phyloP scores from a whole-genome alignment of 1,140 invertebrate genomes.

The Heterodera schachtii region DNA sequence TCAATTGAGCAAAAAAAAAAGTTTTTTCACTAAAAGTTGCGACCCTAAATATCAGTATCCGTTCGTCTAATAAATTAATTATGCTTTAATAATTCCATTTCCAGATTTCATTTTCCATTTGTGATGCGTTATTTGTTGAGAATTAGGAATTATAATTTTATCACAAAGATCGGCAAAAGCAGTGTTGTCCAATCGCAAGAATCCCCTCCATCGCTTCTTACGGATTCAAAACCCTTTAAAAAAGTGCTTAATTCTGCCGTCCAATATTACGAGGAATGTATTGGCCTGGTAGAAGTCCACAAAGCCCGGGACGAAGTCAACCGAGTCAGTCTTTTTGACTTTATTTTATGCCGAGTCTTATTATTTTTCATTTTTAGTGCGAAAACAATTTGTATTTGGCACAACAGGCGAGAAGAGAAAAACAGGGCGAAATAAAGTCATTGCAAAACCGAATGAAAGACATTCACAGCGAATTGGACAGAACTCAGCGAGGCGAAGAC shows the following conservation, averaged over 20 bases:
- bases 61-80: too few species aligned
- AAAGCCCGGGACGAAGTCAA: conserved; percentile 38
- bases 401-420: conserved; percentile 67
- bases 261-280: conserved; percentile 37
- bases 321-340: conserved; percentile 24
- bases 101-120: background rate
- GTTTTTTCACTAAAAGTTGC: too few species aligned
- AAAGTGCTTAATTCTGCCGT: conserved; percentile 18
- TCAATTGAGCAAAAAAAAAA: too few species aligned
- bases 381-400: conserved; percentile 30
- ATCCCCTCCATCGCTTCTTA: background rate
- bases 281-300: conserved; percentile 41
- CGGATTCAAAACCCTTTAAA: conserved; percentile 8
- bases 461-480: conserved; percentile 74
- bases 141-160: background rate
- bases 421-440: conserved; percentile 69
- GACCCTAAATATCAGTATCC: too few species aligned
- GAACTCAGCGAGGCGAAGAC: conserved; percentile 74
- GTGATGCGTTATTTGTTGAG: background rate
- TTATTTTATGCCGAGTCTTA: background rate
- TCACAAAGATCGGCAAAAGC: background rate
- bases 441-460: conserved; percentile 73
- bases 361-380: conserved; percentile 39
- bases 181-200: background rate
- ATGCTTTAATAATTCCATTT: too few species aligned